Conservation (phyloP, 2,888 invertebrate genomes). For the Sturmia bella region DNA sequence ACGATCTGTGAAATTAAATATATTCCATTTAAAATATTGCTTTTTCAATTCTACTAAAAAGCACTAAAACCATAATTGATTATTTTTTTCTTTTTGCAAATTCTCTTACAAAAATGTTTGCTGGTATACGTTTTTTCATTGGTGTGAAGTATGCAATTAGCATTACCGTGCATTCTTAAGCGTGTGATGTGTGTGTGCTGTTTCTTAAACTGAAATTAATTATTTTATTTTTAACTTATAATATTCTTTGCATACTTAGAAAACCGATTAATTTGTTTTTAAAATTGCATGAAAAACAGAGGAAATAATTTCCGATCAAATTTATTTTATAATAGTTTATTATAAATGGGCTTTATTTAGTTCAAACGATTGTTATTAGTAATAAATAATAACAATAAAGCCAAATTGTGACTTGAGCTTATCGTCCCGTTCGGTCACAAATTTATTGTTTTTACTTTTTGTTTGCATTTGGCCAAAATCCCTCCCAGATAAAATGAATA, state of each 20-base stretch:
- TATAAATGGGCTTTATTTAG: no score
- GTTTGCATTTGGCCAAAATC: no score
- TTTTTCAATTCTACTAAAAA: no score
- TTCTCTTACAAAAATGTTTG: constrained; percentile 6
- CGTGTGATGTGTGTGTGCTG: not conserved
- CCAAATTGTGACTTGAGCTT: no score
- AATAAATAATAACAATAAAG: constrained; percentile 16
- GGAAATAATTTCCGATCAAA: constrained; percentile 18
- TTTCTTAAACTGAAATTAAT: constrained; percentile 27
- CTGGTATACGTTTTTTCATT: constrained; percentile 1
- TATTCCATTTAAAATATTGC: not conserved
- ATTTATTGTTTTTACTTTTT: no score
- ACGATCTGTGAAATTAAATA: no score
- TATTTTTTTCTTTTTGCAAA: not conserved
- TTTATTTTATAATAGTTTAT: constrained; percentile 22
- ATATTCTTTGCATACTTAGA: constrained; percentile 41
- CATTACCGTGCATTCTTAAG: constrained; percentile 30
- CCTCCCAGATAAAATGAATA: no score
- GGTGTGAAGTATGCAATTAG: constrained; percentile 25
- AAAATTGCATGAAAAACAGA: constrained; percentile 14
- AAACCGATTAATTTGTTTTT: constrained; percentile 19
- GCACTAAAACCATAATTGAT: not conserved
- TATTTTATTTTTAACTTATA: constrained; percentile 25
- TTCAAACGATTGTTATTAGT: constrained; percentile 19
- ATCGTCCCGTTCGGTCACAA: no score